phyloP scores from a whole-genome alignment of 2,797 vertebrate genomes.

The Picus viridis region DNA sequence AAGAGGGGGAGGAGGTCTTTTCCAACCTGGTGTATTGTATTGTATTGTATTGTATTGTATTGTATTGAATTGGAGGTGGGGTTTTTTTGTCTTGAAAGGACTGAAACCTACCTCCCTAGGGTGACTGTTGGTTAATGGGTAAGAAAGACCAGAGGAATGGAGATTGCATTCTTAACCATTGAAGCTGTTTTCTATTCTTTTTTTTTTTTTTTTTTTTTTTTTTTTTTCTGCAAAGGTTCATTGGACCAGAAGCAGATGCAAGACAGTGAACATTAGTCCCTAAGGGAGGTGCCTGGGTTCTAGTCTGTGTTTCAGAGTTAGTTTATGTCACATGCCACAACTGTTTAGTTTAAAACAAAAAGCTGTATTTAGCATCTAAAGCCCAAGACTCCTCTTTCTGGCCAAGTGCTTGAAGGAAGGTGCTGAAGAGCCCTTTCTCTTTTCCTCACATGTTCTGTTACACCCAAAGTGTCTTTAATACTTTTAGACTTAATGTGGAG shows the following conservation, averaged over 20 bases:
- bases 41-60: no score
- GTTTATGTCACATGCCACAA: neutral
- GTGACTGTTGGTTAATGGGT: neutral
- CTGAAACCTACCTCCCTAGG: neutral
- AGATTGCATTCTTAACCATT: neutral
- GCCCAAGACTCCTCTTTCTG: neutral
- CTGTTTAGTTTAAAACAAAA: conserved; percentile 38
- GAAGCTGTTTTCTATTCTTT: neutral
- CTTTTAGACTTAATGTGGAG: neutral
- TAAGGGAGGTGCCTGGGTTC: conserved; percentile 19
- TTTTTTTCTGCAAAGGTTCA: neutral
- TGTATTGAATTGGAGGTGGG: neutral
- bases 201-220: neutral
- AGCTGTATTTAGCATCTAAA: neutral
- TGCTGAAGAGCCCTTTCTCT: neutral
- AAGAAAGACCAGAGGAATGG: neutral
- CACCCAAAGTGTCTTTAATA: neutral
- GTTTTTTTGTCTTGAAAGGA: neutral
- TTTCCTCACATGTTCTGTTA: neutral
- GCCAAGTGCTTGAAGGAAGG: neutral
- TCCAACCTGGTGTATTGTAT: no score
- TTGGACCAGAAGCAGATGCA: conserved; percentile 5
- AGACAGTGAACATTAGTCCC: neutral
- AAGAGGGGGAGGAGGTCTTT: neutral
- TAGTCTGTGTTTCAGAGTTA: conserved; percentile 13